Conservation (phyloP, 2,888 invertebrate species). For the Xylocampa areola region DNA sequence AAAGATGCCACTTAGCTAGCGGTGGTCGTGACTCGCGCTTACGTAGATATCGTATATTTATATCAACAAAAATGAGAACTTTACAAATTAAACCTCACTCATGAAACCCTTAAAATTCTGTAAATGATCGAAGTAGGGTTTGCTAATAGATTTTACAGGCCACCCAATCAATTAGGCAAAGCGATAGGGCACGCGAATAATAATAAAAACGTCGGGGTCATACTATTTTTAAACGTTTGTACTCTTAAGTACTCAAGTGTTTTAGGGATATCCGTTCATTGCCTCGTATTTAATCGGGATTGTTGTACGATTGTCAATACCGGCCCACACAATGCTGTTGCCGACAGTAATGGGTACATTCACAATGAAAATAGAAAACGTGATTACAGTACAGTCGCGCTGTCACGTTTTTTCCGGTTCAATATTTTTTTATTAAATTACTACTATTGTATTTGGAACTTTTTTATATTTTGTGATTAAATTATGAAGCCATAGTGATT, state of each 20-base stretch:
- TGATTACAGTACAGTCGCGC: constrained; percentile 44
- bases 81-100: too few relatives aligned
- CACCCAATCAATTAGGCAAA: constrained; percentile 42
- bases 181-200: constrained; percentile 15
- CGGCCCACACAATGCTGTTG: constrained; percentile 54
- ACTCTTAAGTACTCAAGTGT: constrained; percentile 21
- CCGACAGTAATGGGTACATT: constrained; percentile 56
- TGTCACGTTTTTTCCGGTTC: constrained; percentile 49
- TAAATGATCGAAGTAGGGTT: too few relatives aligned
- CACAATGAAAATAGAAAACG: constrained; percentile 59
- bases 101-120: too few relatives aligned
- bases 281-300: constrained; percentile 41
- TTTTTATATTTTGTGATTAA: constrained; percentile 9
- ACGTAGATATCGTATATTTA: too few relatives aligned
- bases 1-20: too few relatives aligned
- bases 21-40: too few relatives aligned
- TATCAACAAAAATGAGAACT: too few relatives aligned
- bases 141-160: constrained; percentile 31
- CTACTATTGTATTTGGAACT: not conserved
- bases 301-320: constrained; percentile 57
- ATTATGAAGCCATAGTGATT: not conserved
- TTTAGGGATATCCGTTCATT: constrained; percentile 43
- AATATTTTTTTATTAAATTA: constrained; percentile 31
- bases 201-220: constrained; percentile 18
- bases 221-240: constrained; percentile 41